phyloP scores from a whole-genome alignment of 2,113 vertebrate genomes.

The Arenaria interpres region DNA sequence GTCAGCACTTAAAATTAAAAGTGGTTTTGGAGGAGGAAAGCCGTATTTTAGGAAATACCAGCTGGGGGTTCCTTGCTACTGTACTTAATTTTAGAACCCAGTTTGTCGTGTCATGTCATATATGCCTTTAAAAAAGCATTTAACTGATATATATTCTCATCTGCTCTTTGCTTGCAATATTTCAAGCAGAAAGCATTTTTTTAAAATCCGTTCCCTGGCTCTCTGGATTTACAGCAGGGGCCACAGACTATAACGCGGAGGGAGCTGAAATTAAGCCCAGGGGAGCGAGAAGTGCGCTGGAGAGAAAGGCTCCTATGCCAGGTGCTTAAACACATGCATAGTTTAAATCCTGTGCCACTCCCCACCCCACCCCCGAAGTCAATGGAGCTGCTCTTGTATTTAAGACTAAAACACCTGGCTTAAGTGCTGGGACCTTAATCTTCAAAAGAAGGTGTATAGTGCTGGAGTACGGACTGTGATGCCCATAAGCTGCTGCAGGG shows the following conservation, averaged over 20 bases:
- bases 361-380: neutral
- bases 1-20: slow-evolving; percentile 65
- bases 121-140: slow-evolving; percentile 50
- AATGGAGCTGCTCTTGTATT: neutral
- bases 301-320: neutral
- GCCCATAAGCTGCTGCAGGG: neutral
- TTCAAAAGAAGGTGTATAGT: neutral
- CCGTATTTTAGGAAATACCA: slow-evolving; percentile 55
- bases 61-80: slow-evolving; percentile 9
- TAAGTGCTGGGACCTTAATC: neutral
- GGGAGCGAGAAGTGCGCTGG: slow-evolving; percentile 14
- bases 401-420: neutral
- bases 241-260: slow-evolving; percentile 27
- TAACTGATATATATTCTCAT: slow-evolving; percentile 60
- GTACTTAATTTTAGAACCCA: slow-evolving; percentile 44
- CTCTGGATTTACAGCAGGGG: slow-evolving; percentile 43
- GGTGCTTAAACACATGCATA: slow-evolving; percentile 43
- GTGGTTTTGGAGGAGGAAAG: slow-evolving; percentile 24
- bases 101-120: neutral
- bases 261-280: slow-evolving; percentile 51
- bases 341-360: neutral
- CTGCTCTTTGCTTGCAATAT: slow-evolving; percentile 39
- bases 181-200: slow-evolving; percentile 60
- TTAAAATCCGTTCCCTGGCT: slow-evolving; percentile 9
- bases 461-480: neutral